These are phyloP conservation scores for Eupristina koningsbergeri DNA, from an alignment of 1,140 invertebrate species.

Conservation along the genomic window DNA sequence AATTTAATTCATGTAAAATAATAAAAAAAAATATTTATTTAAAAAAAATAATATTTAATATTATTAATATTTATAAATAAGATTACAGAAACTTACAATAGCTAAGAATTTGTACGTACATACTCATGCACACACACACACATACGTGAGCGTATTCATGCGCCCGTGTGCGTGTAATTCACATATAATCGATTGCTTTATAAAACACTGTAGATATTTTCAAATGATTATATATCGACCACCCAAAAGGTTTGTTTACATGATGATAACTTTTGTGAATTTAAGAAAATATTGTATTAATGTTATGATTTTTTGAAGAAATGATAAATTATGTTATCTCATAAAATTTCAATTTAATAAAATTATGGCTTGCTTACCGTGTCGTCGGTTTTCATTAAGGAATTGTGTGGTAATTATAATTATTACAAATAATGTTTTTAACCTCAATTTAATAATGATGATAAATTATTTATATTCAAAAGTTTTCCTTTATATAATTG, in stretches of 20 bases:
- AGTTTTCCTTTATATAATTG: neutral
- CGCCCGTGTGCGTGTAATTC: too few species aligned
- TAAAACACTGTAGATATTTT: conserved; percentile 7
- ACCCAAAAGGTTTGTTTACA: neutral
- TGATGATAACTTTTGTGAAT: neutral
- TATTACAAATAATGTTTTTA: neutral
- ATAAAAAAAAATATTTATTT: too few species aligned
- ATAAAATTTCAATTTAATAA: neutral
- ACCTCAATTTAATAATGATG: conserved; percentile 17
- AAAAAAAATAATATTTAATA: too few species aligned
- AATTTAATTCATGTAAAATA: too few species aligned
- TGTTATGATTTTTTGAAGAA: neutral
- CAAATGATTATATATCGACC: neutral
- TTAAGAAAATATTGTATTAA: neutral
- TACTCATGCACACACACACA: too few species aligned
- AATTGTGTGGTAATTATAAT: conserved; percentile 24
- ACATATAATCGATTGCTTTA: neutral
- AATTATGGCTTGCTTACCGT: neutral
- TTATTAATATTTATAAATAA: neutral
- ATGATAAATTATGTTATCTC: too few species aligned
- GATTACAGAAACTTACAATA: neutral
- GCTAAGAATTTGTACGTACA: neutral
- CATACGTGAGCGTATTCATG: too few species aligned
- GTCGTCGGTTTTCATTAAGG: neutral
- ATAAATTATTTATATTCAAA: neutral